Evolutionary conservation across 2,888 invertebrate genomes (phyloP), one percentile per base, ranked within the genome.

Genomic region (Sphaerophoria taeniata): DNA sequence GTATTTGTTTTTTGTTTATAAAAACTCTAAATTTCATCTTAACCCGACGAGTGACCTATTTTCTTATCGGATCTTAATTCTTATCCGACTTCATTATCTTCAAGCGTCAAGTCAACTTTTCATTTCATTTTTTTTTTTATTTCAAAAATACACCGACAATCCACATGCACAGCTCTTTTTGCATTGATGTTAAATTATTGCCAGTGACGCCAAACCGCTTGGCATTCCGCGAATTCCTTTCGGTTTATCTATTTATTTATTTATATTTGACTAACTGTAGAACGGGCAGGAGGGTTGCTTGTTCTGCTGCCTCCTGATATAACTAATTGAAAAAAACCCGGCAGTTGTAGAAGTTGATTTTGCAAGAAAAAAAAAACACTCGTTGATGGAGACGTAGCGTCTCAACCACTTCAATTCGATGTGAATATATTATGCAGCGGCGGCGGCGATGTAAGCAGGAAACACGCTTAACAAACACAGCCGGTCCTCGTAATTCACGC

Each of bases 381-480:
- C 24, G 24, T 24, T 24, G 39, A 58, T 49, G 36, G 39, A 49
- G 36, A 45, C 34, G 34, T 36, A 70, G 51, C 47, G 39, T 34
- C 34, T 49, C 49, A 51, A 36, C 49, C 49, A 65, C 65, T 65
- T 65, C 49, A 65, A 65, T 16, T 31, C 24, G 24, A 2, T 24
- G 24, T 24, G 24, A 24, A 24, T 6, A 33, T 9, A 9, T 31
- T 53, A 31, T n/a, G 24, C 5, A 33, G 12, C 12, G 12, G 43
- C 12, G 4, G 11, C 11, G 47, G 47, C 16, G 43, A 70, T 7
- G 16, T 39, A 61, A 55, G 33, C 77, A 78, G 63, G 63, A 78
- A 63, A 56, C 72, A 72, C 39, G 49, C 47, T 78, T 72, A 72
- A 33, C 56, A 63, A 71, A 72, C 72, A 63, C 77, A 72, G 63